A percentile compares a stretch with the other conserved stretches of the same genome.
These are phyloP conservation scores for Centruroides vittatus DNA, from an alignment of 1,140 invertebrate species.

Conservation along the genomic window DNA sequence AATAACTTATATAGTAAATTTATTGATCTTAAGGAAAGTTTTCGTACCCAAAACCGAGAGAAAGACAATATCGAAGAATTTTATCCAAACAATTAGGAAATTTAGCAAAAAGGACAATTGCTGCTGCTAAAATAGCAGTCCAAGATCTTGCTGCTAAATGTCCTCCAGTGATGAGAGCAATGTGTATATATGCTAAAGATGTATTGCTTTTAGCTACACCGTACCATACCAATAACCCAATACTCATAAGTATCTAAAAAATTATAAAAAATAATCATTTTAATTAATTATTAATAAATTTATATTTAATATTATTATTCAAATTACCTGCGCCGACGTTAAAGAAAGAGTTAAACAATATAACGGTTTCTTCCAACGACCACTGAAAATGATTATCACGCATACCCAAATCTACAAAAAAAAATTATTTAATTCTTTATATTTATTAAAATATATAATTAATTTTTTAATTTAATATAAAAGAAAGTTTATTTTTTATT, in stretches of 20 bases:
- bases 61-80: neutral
- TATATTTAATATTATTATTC: no score
- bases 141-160: slow-evolving; percentile 64
- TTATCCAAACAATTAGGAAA: slow-evolving; percentile 16
- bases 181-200: slow-evolving; percentile 32
- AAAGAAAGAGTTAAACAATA: neutral
- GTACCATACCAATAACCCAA: slow-evolving; percentile 52
- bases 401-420: neutral
- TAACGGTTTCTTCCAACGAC: neutral
- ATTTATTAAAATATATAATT: no score
- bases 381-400: neutral
- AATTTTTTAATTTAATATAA: no score
- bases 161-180: slow-evolving; percentile 52
- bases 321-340: neutral
- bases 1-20: no score
- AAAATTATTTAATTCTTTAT: no score
- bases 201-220: slow-evolving; percentile 33
- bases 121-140: slow-evolving; percentile 67
- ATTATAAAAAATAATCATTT: slow-evolving; percentile 35
- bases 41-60: slow-evolving; percentile 5
- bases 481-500: no score
- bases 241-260: slow-evolving; percentile 47
- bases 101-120: slow-evolving; percentile 65
- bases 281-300: no score
- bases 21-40: neutral